Evolutionary conservation across 2,113 vertebrate genomes (phyloP).

Genomic region (Tachycineta bicolor): DNA sequence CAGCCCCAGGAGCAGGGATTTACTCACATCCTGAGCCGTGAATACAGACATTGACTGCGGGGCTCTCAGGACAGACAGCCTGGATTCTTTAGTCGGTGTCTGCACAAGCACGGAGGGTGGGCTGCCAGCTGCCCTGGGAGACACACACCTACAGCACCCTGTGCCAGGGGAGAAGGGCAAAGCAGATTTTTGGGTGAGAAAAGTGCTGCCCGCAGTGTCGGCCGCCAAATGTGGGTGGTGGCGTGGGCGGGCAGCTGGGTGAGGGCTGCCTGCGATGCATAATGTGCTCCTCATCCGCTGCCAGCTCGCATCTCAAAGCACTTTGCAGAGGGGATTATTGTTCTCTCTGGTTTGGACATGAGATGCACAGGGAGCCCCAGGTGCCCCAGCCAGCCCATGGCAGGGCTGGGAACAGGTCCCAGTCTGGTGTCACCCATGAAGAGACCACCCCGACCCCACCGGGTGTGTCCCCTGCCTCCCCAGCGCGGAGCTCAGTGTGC

Average conservation of each 20-base stretch:
- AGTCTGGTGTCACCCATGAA: not conserved
- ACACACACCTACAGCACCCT: not conserved
- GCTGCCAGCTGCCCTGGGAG: not conserved
- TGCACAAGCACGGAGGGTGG: not conserved
- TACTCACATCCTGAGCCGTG: constrained; percentile 33
- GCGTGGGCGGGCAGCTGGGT: not conserved
- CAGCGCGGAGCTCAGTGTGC: not conserved
- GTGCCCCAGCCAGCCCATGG: not conserved
- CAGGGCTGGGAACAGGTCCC: not conserved
- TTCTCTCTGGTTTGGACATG: not conserved
- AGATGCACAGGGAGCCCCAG: not conserved
- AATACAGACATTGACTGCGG: not conserved
- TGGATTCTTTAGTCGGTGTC: not conserved
- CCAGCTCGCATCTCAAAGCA: not conserved
- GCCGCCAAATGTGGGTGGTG: not conserved
- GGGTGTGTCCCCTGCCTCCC: not conserved
- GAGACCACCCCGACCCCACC: rapidly evolving
- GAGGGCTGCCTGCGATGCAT: not conserved
- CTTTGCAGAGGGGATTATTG: not conserved
- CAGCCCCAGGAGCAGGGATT: not conserved
- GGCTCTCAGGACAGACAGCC: not conserved
- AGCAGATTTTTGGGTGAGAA: not conserved
- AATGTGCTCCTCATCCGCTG: not conserved
- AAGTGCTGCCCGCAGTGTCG: not conserved
- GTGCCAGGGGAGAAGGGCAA: not conserved